Evolutionary conservation across 2,797 vertebrate genomes (phyloP).

Genomic region (Enteromius trimaculatus): DNA sequence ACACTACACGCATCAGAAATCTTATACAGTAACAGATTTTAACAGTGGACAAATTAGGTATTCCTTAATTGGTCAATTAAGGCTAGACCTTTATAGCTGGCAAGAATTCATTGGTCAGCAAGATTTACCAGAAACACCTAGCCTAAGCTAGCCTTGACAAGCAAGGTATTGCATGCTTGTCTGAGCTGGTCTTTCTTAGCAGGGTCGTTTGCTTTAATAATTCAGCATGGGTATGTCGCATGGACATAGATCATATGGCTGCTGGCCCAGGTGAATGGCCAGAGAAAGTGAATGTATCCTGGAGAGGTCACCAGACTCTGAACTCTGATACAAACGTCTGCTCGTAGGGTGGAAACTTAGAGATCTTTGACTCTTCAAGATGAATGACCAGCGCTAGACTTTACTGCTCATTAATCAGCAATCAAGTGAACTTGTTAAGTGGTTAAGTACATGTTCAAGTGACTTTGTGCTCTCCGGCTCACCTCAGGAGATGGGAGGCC

Average conservation of each 20-base stretch:
- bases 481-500: conserved; percentile 91
- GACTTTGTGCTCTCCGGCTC: conserved; percentile 51
- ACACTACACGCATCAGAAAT: not conserved
- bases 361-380: conserved; percentile 14
- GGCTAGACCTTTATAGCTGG: too few species aligned
- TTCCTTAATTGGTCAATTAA: not conserved
- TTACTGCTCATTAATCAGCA: not conserved
- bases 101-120: not conserved
- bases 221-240: conserved; percentile 45
- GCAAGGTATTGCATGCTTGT: not conserved
- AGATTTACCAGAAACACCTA: not conserved
- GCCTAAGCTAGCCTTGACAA: not conserved
- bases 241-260: conserved; percentile 51
- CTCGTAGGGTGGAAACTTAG: conserved; percentile 21
- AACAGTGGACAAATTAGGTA: not conserved
- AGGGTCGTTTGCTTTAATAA: conserved; percentile 52
- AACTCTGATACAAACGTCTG: conserved; percentile 14
- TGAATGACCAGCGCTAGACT: not conserved
- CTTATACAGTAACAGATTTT: not conserved
- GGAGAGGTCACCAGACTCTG: conserved; percentile 16
- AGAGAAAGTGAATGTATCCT: conserved; percentile 52
- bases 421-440: not conserved
- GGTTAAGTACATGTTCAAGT: not conserved
- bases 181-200: conserved; percentile 1
- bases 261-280: not conserved